Base-by-base conservation (phyloP, 2,888 invertebrate species). In the Acanthosepion pharaonis region DNA sequence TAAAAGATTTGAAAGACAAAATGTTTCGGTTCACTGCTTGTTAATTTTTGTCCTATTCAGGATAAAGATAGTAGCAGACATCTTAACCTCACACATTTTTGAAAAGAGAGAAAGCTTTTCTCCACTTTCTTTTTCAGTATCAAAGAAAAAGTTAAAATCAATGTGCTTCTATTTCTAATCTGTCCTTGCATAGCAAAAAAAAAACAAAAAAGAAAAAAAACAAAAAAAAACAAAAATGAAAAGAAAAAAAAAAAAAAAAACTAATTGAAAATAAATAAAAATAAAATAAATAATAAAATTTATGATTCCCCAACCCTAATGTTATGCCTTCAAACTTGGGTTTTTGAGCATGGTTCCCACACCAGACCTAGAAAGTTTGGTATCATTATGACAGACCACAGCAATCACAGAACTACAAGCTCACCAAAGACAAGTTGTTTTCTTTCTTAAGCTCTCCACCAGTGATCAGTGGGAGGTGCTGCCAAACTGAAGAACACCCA, bases 321-420 rank as follows among this genome's bases (percentile, higher is more conserved):
- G 18, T 15, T 23, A 23, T 23, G 59, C 59, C 23, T 59, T 23
- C 6, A 59, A 20, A 59, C 59, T 59, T 59, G 59, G 59, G 59
- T 59, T 59, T 59, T 23, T n/a, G 9, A 78, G 78, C 78, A n/a
- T n/a, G n/a, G n/a, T 78, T n/a, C 8, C n/a, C n/a, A n/a, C 78
- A 42, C 78, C 78, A 78, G 78, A n/a, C 78, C 78, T 11, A n/a
- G 78, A 78, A 78, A 78, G 28, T 78, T 20, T 23, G 28, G 78
- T 78, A n/a, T 78, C n/a, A n/a, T 78, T n/a, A 78, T 78, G 8
- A n/a, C 78, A 78, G n/a, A 78, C 78, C 78, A 78, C 78, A 78
- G 78, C 78, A 78, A 78, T 78, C 78, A 78, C 78, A 78, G 78
- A 78, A 78, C 78, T 78, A 78, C 78, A 78, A 78, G 78, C 78